phyloP scores from a whole-genome alignment of 2,888 invertebrate species.

The Dicranocentrus wangi region DNA sequence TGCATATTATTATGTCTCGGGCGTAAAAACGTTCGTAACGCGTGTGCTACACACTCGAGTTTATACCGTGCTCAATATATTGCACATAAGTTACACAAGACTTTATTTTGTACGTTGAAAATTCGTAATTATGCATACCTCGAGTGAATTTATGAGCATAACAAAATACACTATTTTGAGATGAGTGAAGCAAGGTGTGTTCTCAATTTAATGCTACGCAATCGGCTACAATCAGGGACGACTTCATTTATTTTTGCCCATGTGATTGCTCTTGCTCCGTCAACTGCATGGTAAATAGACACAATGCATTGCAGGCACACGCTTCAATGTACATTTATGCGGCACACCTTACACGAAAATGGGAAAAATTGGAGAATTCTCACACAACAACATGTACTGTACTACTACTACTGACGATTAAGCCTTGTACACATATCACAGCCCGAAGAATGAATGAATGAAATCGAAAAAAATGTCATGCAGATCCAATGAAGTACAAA shows the following conservation, averaged over 20 bases:
- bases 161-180: conserved; percentile 26
- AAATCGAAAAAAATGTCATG: conserved; percentile 35
- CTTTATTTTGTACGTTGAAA: conserved; percentile 50
- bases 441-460: conserved; percentile 42
- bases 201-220: conserved; percentile 45
- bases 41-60: not conserved
- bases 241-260: conserved; percentile 2
- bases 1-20: not conserved
- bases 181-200: conserved; percentile 48
- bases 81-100: conserved; percentile 41
- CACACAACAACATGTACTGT: too few species aligned
- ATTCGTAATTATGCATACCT: conserved; percentile 58
- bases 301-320: not conserved
- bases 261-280: too few species aligned
- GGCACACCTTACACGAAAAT: conserved; percentile 13
- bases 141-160: conserved; percentile 36
- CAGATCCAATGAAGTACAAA: conserved; percentile 38
- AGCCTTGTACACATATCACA: not conserved
- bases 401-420: too few species aligned
- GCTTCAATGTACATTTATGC: not conserved
- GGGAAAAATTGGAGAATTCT: conserved; percentile 8
- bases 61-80: not conserved
- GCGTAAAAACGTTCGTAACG: not conserved
- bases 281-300: not conserved
- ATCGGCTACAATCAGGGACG: conserved; percentile 15